Evolutionary conservation across 23 tunicate genomes (phyloP).

Genomic region (Pegea sp.): DNA sequence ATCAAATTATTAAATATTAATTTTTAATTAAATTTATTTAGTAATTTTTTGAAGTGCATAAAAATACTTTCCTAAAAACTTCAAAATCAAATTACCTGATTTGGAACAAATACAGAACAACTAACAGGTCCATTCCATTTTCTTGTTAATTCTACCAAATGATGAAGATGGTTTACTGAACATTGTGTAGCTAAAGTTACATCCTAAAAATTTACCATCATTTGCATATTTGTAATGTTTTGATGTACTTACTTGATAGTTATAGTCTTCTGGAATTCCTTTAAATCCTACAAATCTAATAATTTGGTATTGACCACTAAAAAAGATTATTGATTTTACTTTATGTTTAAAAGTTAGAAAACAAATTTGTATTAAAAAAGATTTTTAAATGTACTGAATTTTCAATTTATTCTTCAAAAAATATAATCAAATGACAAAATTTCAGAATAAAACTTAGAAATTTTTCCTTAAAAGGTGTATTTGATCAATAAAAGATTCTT

Average conservation of each 20-base stretch:
- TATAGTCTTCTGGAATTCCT: slow-evolving; percentile 31
- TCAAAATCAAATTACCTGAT: slow-evolving; percentile 28
- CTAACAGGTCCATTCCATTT: slow-evolving; percentile 90
- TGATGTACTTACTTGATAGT: slow-evolving; percentile 31
- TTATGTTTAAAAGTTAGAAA: no score
- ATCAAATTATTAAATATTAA: background rate
- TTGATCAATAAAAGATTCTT: no score
- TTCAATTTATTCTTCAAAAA: no score
- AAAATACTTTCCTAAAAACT: no score
- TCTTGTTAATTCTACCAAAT: slow-evolving; percentile 87
- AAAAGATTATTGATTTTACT: no score
- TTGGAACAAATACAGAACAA: slow-evolving; percentile 78
- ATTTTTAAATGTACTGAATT: no score
- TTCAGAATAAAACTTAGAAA: no score
- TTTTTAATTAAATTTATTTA: no score
- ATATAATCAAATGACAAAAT: no score
- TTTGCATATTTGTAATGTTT: background rate
- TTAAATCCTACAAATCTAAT: slow-evolving; percentile 32
- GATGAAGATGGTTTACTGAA: slow-evolving; percentile 92
- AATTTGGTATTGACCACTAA: slow-evolving; percentile 69
- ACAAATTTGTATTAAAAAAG: no score
- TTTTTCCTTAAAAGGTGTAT: no score
- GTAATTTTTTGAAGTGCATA: no score
- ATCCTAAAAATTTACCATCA: slow-evolving; percentile 26
- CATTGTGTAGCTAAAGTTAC: slow-evolving; percentile 83